Percentiles rank a stretch among this genome's conserved stretches.
These are phyloP conservation scores for Leptinotarsa rubiginosa DNA, from an alignment of 2,888 invertebrate genomes.

Conservation along the genomic window DNA sequence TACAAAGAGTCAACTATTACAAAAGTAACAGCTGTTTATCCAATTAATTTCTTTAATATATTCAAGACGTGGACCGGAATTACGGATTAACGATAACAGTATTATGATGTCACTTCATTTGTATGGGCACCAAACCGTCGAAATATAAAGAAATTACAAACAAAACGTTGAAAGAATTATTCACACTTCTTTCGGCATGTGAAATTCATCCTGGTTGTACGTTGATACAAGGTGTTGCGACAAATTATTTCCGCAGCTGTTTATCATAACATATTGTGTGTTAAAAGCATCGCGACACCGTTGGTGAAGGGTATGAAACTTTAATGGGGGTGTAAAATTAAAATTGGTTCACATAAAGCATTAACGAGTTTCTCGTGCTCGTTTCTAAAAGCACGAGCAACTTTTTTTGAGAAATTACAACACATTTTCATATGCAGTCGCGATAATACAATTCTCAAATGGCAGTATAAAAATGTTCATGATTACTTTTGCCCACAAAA, in stretches of 20 bases:
- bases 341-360: constrained; percentile 1
- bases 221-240: background rate
- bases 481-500: background rate
- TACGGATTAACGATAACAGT: constrained; percentile 42
- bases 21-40: constrained; percentile 42
- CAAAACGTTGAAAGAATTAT: constrained; percentile 1
- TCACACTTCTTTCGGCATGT: constrained; percentile 8
- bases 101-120: constrained; percentile 33
- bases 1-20: constrained; percentile 21
- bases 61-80: constrained; percentile 45
- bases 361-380: background rate
- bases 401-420: background rate
- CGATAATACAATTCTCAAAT: background rate
- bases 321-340: constrained; percentile 17
- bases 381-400: no score
- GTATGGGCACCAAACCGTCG: constrained; percentile 14
- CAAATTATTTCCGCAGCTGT: constrained; percentile 17
- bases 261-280: constrained; percentile 16
- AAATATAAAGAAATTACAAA: constrained; percentile 10
- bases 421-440: background rate
- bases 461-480: background rate
- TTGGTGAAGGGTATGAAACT: constrained; percentile 13
- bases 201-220: constrained; percentile 11
- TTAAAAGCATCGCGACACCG: constrained; percentile 5
- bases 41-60: constrained; percentile 47